These are phyloP conservation scores for Piaya cayana DNA, from an alignment of 2,113 vertebrate genomes.

Conservation along the genomic window DNA sequence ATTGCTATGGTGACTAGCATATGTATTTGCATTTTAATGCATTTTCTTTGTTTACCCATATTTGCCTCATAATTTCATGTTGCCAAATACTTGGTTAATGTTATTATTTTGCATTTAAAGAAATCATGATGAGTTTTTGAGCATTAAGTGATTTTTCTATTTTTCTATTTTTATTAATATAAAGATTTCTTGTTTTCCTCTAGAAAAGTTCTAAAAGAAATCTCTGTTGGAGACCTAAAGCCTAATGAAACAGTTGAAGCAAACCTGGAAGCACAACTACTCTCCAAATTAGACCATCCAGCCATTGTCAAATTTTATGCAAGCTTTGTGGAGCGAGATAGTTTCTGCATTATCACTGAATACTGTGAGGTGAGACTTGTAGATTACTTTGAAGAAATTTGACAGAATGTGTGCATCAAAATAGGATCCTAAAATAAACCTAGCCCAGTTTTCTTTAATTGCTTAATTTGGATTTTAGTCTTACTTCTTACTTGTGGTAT, in stretches of 20 bases:
- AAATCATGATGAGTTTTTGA: background rate
- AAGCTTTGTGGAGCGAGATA: slow-evolving; percentile 83
- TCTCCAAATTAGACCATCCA: slow-evolving; percentile 85
- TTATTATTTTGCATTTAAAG: background rate
- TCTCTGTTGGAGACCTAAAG: slow-evolving; percentile 80
- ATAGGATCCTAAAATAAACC: background rate
- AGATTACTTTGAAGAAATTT: background rate
- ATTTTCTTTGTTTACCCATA: background rate
- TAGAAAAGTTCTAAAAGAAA: slow-evolving; percentile 88
- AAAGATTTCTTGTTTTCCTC: background rate
- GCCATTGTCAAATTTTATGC: slow-evolving; percentile 85
- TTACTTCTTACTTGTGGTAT: background rate
- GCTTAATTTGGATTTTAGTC: background rate
- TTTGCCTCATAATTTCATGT: background rate
- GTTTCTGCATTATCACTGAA: slow-evolving; percentile 88
- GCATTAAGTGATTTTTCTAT: background rate
- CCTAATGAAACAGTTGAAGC: slow-evolving; percentile 86
- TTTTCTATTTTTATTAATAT: background rate
- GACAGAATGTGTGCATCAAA: background rate
- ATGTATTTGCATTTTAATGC: background rate
- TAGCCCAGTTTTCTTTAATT: background rate
- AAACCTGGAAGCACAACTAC: slow-evolving; percentile 83
- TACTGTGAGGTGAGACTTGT: slow-evolving; percentile 84
- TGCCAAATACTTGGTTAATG: background rate
- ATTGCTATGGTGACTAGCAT: background rate